Evolutionary conservation across 2,888 invertebrate species (phyloP).

Genomic region (Apocheima hispidaria): DNA sequence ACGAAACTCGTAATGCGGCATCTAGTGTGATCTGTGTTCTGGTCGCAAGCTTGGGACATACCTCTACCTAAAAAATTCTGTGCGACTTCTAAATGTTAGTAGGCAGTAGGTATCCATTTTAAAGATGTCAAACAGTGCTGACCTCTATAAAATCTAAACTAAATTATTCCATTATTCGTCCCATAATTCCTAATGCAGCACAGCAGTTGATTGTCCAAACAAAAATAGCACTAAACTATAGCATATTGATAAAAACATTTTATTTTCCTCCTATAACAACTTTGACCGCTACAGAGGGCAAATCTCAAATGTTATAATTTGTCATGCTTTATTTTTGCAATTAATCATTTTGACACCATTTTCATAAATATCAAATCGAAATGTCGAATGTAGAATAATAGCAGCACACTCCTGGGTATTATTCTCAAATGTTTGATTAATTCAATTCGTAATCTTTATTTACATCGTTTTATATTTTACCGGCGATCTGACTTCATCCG

Average conservation of each 20-base stretch:
- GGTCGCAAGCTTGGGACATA: too few species aligned
- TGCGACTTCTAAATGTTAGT: too few species aligned
- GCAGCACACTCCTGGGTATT: background rate
- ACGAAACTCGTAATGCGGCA: too few species aligned
- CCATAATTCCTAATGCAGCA: background rate
- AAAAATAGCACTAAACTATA: background rate
- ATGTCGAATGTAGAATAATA: conserved; percentile 4
- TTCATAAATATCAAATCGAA: conserved; percentile 16
- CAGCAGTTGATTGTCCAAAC: background rate
- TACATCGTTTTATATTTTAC: too few species aligned
- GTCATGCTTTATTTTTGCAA: conserved; percentile 11
- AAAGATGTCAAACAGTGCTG: too few species aligned
- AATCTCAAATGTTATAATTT: conserved; percentile 6
- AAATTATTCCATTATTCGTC: background rate
- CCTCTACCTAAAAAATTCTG: too few species aligned
- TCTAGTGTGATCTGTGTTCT: too few species aligned
- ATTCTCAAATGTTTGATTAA: background rate
- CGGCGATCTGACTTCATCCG: too few species aligned
- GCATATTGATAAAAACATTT: background rate
- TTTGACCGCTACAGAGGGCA: conserved; percentile 12
- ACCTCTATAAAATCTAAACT: too few species aligned
- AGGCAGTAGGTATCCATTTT: too few species aligned
- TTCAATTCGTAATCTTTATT: too few species aligned
- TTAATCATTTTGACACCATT: conserved; percentile 14
- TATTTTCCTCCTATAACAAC: conserved; percentile 3